Evolutionary conservation across 1,140 invertebrate species (phyloP).

Genomic region (Pachyrhynchus sulphureomaculatus): DNA sequence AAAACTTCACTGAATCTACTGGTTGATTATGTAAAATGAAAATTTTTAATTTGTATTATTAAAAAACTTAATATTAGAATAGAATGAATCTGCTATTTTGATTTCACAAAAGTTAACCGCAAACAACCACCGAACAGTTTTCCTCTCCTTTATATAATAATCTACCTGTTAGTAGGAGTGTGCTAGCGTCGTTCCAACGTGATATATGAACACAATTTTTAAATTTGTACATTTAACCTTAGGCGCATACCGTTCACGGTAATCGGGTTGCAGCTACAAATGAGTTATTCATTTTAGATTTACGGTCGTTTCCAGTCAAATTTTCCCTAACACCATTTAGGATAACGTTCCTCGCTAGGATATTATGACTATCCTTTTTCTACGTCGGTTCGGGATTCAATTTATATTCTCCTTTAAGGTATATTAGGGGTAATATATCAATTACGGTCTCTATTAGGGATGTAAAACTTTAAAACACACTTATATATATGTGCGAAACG

Average conservation of each 20-base stretch:
- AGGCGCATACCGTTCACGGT: conserved; percentile 37
- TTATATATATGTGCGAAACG: no score
- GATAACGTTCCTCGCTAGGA: conserved; percentile 10
- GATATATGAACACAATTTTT: conserved; percentile 46
- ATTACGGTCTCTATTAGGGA: no score
- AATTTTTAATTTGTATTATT: no score
- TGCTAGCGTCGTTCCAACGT: conserved; percentile 13
- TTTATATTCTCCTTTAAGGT: conserved; percentile 3
- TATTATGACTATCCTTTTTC: conserved; percentile 17
- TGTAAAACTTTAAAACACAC: no score
- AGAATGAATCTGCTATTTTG: not conserved
- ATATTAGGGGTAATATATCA: not conserved
- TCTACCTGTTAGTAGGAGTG: conserved; percentile 40
- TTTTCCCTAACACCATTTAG: conserved; percentile 29
- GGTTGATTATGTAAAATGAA: no score
- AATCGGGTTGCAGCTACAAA: conserved; percentile 43
- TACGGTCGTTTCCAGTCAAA: conserved; percentile 40
- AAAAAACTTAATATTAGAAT: no score
- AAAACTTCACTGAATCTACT: no score
- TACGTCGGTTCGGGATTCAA: conserved; percentile 8
- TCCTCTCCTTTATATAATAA: conserved; percentile 31
- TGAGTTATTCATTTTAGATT: conserved; percentile 48
- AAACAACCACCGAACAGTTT: conserved; percentile 24
- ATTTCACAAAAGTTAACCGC: not conserved
- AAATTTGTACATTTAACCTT: conserved; percentile 44